These are phyloP conservation scores for Melanargia galathea DNA, from an alignment of 2,888 invertebrate genomes.

Conservation along the genomic window DNA sequence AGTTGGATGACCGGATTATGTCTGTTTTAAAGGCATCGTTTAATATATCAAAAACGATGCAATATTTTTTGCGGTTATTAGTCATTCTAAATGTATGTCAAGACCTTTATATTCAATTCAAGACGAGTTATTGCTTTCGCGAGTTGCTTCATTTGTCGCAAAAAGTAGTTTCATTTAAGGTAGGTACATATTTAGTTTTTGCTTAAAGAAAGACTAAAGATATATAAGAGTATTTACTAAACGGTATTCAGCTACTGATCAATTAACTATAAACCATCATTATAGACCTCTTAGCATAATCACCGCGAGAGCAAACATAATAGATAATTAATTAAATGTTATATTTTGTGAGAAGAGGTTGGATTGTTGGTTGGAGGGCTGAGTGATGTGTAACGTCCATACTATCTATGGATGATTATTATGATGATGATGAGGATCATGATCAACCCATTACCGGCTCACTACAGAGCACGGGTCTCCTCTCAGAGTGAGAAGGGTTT, in stretches of 20 bases:
- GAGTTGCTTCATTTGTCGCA: not conserved
- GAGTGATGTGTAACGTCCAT: too few species aligned
- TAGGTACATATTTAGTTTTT: not conserved
- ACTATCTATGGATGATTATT: too few species aligned
- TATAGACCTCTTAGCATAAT: too few species aligned
- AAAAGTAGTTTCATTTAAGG: constrained; percentile 13
- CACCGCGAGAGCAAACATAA: too few species aligned
- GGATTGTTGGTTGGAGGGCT: too few species aligned
- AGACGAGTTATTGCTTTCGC: constrained; percentile 23
- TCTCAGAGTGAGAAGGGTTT: too few species aligned
- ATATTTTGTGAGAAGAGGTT: too few species aligned
- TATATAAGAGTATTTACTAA: not conserved
- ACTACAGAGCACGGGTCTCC: too few species aligned
- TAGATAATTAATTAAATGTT: too few species aligned
- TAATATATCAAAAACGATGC: constrained; percentile 17
- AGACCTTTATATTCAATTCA: constrained; percentile 32
- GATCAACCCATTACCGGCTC: too few species aligned
- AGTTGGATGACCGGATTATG: constrained; percentile 37
- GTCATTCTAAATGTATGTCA: constrained; percentile 32
- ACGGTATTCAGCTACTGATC: not conserved
- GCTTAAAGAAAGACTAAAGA: not conserved
- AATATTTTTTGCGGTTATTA: constrained; percentile 37
- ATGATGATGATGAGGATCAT: too few species aligned
- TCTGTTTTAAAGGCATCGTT: constrained; percentile 32
- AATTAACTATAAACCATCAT: not conserved